These are phyloP conservation scores for Upupa epops DNA, from an alignment of 2,113 vertebrate species.

Conservation along the genomic window DNA sequence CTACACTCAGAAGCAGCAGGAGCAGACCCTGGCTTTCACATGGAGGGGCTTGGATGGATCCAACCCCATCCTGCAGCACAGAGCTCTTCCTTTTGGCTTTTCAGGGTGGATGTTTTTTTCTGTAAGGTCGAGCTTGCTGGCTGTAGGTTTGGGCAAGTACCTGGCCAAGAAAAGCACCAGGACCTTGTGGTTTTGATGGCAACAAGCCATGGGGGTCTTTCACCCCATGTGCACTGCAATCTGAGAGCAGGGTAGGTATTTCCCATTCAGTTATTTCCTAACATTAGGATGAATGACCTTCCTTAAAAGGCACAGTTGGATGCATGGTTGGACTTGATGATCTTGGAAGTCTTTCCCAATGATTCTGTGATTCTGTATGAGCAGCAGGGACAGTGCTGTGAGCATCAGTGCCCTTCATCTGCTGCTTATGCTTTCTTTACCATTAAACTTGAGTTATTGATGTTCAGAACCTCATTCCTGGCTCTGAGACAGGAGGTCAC, in stretches of 20 bases:
- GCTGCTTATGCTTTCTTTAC: background rate
- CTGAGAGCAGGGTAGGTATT: background rate
- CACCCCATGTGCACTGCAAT: background rate
- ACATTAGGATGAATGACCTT: fast-evolving
- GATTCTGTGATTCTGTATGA: no score
- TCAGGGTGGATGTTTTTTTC: background rate
- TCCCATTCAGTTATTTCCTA: background rate
- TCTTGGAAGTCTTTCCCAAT: no score
- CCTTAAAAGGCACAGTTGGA: no score
- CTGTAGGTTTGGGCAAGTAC: background rate
- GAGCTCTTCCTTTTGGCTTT: background rate
- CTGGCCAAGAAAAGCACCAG: background rate
- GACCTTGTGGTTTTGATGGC: background rate
- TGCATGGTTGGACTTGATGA: no score
- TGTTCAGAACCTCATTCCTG: fast-evolving
- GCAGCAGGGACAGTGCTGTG: background rate
- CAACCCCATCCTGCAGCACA: background rate
- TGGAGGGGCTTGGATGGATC: background rate
- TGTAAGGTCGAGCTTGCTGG: background rate
- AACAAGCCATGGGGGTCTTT: fast-evolving
- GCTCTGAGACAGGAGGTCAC: background rate
- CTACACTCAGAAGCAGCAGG: background rate
- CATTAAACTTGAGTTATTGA: background rate
- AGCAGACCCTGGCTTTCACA: background rate
- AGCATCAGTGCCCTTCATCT: background rate